These are phyloP conservation scores for Hyperoplus lanceolatus DNA, from an alignment of 2,797 vertebrate genomes.

Conservation along the genomic window DNA sequence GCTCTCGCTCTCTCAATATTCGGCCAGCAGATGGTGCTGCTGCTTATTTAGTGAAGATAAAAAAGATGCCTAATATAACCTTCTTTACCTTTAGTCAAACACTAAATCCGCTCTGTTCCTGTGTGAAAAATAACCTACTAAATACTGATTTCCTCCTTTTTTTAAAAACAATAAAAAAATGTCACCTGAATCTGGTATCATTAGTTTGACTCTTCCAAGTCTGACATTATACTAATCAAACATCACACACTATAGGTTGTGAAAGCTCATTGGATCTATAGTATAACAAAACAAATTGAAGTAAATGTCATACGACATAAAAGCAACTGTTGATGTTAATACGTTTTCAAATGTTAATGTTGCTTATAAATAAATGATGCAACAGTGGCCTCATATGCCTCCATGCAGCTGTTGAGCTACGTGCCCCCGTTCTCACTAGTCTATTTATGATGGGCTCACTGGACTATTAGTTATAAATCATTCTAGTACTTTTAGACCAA, in stretches of 20 bases:
- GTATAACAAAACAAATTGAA: background rate
- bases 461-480: conserved; percentile 9
- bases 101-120: background rate
- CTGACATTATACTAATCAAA: background rate
- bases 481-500: background rate
- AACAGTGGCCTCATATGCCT: conserved; percentile 5
- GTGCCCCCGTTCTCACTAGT: conserved; percentile 23
- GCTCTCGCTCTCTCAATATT: background rate
- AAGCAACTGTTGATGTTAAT: background rate
- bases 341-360: background rate
- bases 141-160: background rate
- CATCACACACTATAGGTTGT: background rate
- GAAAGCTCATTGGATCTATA: background rate
- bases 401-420: conserved; percentile 36
- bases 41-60: conserved; percentile 26
- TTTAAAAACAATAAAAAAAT: background rate
- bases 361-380: conserved; percentile 47
- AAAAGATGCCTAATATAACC: background rate
- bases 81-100: background rate
- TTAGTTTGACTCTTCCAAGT: background rate
- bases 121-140: background rate
- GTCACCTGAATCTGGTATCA: background rate
- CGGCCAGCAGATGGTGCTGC: conserved; percentile 67
- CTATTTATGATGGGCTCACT: conserved; percentile 39
- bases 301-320: background rate